Evolutionary conservation across 2,113 vertebrate genomes (phyloP), one percentile per base, ranked within the genome.

Genomic region (Sterrhoptilus dennistouni): DNA sequence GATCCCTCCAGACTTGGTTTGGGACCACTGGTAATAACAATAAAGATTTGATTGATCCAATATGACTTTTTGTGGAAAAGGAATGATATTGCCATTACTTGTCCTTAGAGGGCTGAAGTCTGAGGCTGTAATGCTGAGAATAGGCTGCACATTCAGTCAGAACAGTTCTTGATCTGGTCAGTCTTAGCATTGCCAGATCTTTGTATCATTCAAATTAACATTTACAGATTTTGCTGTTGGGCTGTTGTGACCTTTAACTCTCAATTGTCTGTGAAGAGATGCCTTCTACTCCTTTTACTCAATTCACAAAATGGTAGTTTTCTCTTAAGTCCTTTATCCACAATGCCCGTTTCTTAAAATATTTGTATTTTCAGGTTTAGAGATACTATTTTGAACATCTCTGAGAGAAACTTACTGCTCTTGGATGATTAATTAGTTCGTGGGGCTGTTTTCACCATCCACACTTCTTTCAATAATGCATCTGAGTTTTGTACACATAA

Each of bases 401-500:
- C 87, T 82, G 70, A 76, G 84, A 92, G 86, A 81, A 84, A 66
- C 8, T 17, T 78, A 47, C 45, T 90, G 72, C 60, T 96, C 69
- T 52, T 59, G 66, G 70, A 57, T 90, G 59, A 94, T 92, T 92
- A 89, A 91, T 91, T 91, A 63, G 82, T 92, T 94, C 94, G 57
- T 87, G 76, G 84, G 90, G 65, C 89, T 96, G n/a, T 89, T 87
- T 94, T 89, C 2, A 9, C 93, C 82, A 93, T 96, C 81, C 71
- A 59, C 25, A 4, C 42, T 70, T 71, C 36, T 89, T 79, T 92
- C 57, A 89, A 29, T 89, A 93, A 96, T 38, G 44, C 3, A 28
- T 88, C 91, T 89, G 87, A 93, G 86, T 92, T 97, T 87, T 95
- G 89, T 70, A 83, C 77, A 83, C 71, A 14, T 87, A 92, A 96